These are phyloP conservation scores for Rhadina sibilatrix DNA, from an alignment of 2,113 vertebrate species.

Conservation along the genomic window DNA sequence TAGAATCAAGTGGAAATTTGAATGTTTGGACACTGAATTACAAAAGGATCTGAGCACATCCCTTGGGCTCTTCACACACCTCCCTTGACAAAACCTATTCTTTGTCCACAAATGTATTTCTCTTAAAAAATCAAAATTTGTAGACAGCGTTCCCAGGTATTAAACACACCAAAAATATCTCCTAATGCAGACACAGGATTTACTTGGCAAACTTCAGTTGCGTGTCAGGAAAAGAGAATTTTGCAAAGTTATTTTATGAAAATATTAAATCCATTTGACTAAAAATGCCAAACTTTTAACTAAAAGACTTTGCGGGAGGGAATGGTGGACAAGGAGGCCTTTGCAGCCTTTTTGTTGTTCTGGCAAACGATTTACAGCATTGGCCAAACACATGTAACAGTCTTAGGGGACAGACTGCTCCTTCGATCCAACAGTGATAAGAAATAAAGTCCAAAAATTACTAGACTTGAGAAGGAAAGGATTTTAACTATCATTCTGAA, in stretches of 20 bases:
- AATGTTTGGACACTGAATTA: background rate
- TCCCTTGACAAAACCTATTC: background rate
- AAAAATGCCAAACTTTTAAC: constrained; percentile 3
- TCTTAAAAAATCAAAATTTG: background rate
- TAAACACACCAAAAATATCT: background rate
- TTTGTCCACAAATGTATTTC: background rate
- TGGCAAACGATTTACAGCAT: background rate
- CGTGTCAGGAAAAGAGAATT: background rate
- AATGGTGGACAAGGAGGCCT: background rate
- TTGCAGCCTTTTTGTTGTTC: constrained; percentile 19
- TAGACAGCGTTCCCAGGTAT: background rate
- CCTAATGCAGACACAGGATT: background rate
- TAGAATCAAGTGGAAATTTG: background rate
- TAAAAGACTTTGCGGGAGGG: background rate
- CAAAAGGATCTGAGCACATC: background rate
- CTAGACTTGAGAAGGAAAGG: background rate
- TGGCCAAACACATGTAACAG: constrained; percentile 24
- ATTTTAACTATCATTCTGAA: background rate
- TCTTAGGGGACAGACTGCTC: constrained; percentile 10
- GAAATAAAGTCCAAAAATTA: background rate
- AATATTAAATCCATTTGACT: background rate
- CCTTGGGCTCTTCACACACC: background rate
- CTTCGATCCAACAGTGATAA: constrained; percentile 13
- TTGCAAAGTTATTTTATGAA: background rate
- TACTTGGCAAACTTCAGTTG: background rate